Evolutionary conservation across 2,888 invertebrate genomes (phyloP), one percentile per base, ranked within the genome.

Genomic region (Chrysolina americana): DNA sequence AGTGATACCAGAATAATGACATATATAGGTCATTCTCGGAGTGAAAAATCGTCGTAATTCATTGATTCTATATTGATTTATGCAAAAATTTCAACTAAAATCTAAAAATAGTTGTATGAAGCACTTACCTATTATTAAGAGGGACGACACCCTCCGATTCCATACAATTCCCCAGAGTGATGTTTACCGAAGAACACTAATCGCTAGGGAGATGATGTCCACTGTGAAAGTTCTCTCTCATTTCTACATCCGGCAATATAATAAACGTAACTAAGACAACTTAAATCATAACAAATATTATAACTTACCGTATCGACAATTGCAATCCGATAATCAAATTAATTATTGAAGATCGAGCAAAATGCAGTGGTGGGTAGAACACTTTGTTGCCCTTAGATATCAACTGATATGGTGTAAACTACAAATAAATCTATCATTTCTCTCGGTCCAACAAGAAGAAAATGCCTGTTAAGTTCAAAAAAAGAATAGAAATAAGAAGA

Each of bases 151-250:
- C 86, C 79, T 86, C 86, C 71, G 81, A 81, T 77, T 87, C 86
- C 82, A 87, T 85, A 76, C 88, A 88, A 83, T 87, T 87, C 79
- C 87, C 88, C 87, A 88, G 87, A 72, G 82, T 87, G 69, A n/a
- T 41, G 11, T 23, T 28, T 36, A 28, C 66, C 17, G 28, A 8
- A 11, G 23, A 48, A 50, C 65, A 15, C 11, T 28, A 47, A 65
- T 19, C 65, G 47, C 53, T 21, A 53, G 53, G 53, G 36, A 13
- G 21, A 21, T 53, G 19, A 11, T 53, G 5, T 11, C 15, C 53
- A 11, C 17, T 19, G 19, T 0, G 13, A 53, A 53, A 10, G 19
- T 53, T 53, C 5, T 23, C 13, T 21, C 10, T 13, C 13, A 1
- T 10, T 53, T 9, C 4, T 53, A 9, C 10, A 53, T 11, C 10